phyloP scores from a whole-genome alignment of 2,797 vertebrate species.

The Platalea minor region DNA sequence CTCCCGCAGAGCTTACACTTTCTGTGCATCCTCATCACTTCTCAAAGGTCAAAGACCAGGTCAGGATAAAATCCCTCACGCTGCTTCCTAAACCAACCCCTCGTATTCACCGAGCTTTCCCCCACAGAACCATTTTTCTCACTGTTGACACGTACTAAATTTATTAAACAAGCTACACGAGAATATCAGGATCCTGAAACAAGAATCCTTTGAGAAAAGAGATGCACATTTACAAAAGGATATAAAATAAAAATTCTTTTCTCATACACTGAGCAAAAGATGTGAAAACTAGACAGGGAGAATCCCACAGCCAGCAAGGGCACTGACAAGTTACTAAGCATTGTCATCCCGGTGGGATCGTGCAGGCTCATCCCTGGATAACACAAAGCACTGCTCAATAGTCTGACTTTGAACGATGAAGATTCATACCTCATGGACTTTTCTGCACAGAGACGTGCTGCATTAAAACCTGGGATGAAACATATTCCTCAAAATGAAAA shows the following conservation, averaged over 20 bases:
- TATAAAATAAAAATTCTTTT: not conserved
- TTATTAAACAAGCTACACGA: not conserved
- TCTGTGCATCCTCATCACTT: not conserved
- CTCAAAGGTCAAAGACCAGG: not conserved
- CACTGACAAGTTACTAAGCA: not conserved
- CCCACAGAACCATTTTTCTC: not conserved
- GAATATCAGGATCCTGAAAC: not conserved
- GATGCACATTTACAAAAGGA: not conserved
- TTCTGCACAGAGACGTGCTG: not conserved
- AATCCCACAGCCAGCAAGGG: not conserved
- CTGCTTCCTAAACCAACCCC: not conserved
- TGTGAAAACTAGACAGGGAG: not conserved
- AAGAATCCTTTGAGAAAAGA: not conserved
- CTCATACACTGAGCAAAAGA: not conserved
- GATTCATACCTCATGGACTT: not conserved
- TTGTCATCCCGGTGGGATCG: not conserved
- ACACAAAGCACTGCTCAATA: not conserved
- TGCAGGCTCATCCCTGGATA: not conserved
- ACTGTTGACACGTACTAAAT: not conserved
- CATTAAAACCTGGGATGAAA: not conserved
- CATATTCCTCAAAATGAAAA: slow-evolving; percentile 13
- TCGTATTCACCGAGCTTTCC: not conserved
- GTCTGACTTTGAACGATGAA: not conserved
- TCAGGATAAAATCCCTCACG: not conserved
- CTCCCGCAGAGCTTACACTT: not conserved